Evolutionary conservation across 2,113 vertebrate genomes (phyloP).

Genomic region (Phrynocephalus versicolor): DNA sequence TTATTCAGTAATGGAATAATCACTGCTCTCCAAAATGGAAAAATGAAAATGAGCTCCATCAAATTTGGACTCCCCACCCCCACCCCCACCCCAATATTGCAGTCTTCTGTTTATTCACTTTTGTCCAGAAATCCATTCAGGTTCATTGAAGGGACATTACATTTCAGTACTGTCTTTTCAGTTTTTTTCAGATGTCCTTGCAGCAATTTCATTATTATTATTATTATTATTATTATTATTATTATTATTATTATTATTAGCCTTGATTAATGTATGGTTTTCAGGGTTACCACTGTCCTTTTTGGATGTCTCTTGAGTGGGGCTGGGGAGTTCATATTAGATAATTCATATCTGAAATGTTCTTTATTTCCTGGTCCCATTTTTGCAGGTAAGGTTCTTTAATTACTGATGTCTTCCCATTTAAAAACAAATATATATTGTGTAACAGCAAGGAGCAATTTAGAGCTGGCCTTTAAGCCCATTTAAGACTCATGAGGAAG

Average conservation of each 20-base stretch:
- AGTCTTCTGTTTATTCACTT: neutral
- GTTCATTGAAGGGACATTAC: neutral
- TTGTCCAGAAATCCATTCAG: neutral
- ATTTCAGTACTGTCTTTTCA: neutral
- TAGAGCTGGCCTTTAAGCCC: neutral
- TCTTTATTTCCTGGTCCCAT: neutral
- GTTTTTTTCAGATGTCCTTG: neutral
- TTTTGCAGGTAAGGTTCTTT: neutral
- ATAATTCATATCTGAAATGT: neutral
- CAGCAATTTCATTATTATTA: neutral
- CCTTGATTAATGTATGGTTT: neutral
- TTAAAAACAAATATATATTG: too few relatives aligned
- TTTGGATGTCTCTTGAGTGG: neutral
- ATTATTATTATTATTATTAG: too few relatives aligned
- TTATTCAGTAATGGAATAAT: neutral
- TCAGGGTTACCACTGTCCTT: neutral
- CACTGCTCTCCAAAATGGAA: neutral
- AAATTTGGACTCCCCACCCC: neutral
- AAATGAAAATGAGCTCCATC: neutral
- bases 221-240: too few relatives aligned
- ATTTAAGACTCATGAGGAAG: neutral
- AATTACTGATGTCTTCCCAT: neutral
- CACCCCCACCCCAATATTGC: too few relatives aligned
- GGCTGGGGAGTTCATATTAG: neutral
- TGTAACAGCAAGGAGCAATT: neutral